phyloP scores from a whole-genome alignment of 2,113 vertebrate genomes.

The Notothenia rossii region DNA sequence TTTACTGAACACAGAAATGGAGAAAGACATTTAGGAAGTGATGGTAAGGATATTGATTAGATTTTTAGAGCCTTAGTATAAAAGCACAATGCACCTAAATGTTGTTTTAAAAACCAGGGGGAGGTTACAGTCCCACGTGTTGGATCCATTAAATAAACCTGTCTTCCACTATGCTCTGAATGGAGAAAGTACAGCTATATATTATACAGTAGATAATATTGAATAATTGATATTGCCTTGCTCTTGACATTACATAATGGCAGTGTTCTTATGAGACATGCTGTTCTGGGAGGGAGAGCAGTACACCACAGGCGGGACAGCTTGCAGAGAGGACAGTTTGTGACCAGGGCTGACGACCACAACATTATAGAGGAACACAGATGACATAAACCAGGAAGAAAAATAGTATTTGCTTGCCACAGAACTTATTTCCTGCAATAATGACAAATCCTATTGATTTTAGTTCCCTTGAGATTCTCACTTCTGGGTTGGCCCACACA shows the following conservation, averaged over 20 bases:
- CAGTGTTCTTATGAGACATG: slow-evolving; percentile 36
- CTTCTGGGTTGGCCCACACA: too few species aligned
- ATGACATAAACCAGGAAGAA: not conserved
- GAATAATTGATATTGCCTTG: slow-evolving; percentile 70
- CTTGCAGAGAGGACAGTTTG: slow-evolving; percentile 16
- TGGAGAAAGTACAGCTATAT: slow-evolving; percentile 49
- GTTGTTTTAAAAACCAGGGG: not conserved
- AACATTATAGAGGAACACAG: not conserved
- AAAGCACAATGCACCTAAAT: not conserved
- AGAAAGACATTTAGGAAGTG: not conserved
- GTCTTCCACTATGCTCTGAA: slow-evolving; percentile 1
- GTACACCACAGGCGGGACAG: not conserved
- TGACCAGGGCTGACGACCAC: not conserved
- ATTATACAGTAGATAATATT: slow-evolving; percentile 73
- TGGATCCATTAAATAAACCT: slow-evolving; percentile 32
- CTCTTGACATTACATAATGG: slow-evolving; percentile 68
- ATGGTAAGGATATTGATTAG: not conserved
- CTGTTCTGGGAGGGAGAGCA: slow-evolving; percentile 41
- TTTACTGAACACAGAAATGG: slow-evolving; percentile 84
- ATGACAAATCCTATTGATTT: too few species aligned
- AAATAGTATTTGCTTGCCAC: too few species aligned
- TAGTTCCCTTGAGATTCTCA: too few species aligned
- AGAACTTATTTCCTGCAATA: too few species aligned
- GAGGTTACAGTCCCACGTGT: slow-evolving; percentile 1
- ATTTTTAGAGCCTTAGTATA: not conserved